A percentile compares a stretch with the other conserved stretches of the same genome.
phyloP scores from a whole-genome alignment of 35 echinoderm and acorn worm species.

The Amphiura filiformis region DNA sequence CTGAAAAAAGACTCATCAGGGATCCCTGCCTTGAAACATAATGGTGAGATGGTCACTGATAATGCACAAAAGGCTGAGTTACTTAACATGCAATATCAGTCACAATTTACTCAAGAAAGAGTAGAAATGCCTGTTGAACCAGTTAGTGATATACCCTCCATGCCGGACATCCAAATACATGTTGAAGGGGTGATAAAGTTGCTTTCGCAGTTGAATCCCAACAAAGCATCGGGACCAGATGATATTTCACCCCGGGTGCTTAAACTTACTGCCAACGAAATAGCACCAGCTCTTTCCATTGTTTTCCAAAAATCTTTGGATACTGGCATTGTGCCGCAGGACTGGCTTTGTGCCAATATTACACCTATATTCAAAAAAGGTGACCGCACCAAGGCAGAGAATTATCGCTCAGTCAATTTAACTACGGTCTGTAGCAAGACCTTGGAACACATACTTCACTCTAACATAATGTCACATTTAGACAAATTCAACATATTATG shows the following conservation, averaged over 20 bases:
- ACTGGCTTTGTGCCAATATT: constrained; percentile 31
- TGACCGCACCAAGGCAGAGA: neutral
- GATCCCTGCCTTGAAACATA: neutral
- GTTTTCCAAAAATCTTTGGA: constrained; percentile 28
- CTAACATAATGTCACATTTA: constrained; percentile 2
- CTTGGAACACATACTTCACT: constrained; percentile 15
- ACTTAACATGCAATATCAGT: neutral
- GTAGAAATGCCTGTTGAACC: neutral
- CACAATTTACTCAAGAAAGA: neutral
- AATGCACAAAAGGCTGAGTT: neutral
- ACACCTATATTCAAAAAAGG: constrained; percentile 31
- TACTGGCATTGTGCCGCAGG: constrained; percentile 7
- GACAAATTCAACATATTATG: neutral
- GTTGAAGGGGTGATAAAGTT: neutral
- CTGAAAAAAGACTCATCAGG: neutral
- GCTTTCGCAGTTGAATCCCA: neutral
- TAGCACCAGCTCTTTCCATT: neutral
- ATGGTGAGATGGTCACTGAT: neutral
- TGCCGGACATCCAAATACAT: neutral
- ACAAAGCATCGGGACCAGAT: constrained; percentile 39
- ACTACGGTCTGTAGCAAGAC: constrained; percentile 13
- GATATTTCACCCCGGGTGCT: neutral
- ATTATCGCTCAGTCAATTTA: constrained; percentile 16
- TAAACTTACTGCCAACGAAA: neutral
- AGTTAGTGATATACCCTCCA: neutral